Conservation (phyloP, 2,888 invertebrate species). For the Drosophila mimica region DNA sequence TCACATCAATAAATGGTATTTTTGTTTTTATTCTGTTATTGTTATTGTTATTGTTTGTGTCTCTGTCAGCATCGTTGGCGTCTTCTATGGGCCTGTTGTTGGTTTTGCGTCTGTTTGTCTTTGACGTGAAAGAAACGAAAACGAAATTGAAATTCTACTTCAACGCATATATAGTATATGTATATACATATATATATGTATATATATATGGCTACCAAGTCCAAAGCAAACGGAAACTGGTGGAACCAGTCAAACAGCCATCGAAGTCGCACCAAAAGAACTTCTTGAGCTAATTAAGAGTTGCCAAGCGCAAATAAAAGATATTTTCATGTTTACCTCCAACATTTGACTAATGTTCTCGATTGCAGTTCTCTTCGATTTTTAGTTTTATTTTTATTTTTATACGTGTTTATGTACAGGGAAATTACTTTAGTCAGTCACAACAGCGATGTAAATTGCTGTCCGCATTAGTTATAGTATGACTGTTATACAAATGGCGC, state of each 20-base stretch:
- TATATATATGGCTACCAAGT: neutral
- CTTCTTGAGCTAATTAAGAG: conserved; percentile 59
- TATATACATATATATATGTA: neutral
- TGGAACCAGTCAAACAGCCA: conserved; percentile 71
- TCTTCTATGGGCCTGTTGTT: conserved; percentile 39
- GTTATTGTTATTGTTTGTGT: conserved; percentile 33
- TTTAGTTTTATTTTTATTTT: neutral
- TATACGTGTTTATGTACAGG: neutral
- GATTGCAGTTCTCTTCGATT: conserved; percentile 47
- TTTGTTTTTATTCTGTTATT: conserved; percentile 33
- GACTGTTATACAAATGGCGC: conserved; percentile 43
- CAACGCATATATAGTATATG: conserved; percentile 6
- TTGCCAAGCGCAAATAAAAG: conserved; percentile 39
- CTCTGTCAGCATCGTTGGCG: conserved; percentile 35
- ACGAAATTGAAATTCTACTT: conserved; percentile 49
- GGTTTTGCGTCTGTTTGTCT: conserved; percentile 51
- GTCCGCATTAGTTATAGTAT: conserved; percentile 1
- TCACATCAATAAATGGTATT: conserved; percentile 78
- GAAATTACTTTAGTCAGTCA: neutral
- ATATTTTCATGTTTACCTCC: conserved; percentile 31
- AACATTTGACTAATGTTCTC: conserved; percentile 28
- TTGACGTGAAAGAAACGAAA: conserved; percentile 59
- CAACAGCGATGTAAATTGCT: conserved; percentile 32
- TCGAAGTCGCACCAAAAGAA: conserved; percentile 53
- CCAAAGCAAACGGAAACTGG: conserved; percentile 59